Conservation (phyloP, 2,797 vertebrate genomes). For the Craterocephalus amniculus region DNA sequence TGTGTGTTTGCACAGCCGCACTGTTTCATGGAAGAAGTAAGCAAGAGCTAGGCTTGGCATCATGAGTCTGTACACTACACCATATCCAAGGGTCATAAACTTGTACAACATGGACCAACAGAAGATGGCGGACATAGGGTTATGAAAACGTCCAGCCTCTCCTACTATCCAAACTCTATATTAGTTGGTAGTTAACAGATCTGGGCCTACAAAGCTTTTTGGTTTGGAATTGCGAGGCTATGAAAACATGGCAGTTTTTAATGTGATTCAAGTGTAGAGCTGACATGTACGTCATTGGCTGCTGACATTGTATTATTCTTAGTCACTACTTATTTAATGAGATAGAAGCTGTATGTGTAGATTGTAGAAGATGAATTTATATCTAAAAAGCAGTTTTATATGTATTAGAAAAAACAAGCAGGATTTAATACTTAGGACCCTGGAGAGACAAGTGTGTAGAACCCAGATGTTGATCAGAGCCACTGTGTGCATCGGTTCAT, state of each 20-base stretch:
- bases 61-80: constrained; percentile 22
- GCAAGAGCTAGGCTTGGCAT: constrained; percentile 47
- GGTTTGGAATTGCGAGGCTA: constrained; percentile 23
- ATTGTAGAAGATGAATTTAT: not conserved
- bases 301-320: constrained; percentile 7
- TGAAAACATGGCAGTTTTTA: constrained; percentile 24
- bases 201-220: constrained; percentile 17
- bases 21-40: constrained; percentile 44
- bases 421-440: too few species aligned
- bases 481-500: constrained; percentile 11
- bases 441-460: too few species aligned
- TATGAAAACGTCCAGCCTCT: constrained; percentile 50
- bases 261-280: constrained; percentile 18
- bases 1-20: constrained; percentile 49
- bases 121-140: constrained; percentile 39
- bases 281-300: constrained; percentile 28
- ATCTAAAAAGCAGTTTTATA: not conserved
- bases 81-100: constrained; percentile 45
- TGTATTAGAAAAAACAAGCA: not conserved
- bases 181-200: constrained; percentile 43
- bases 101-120: constrained; percentile 26
- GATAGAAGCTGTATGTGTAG: not conserved
- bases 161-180: constrained; percentile 22
- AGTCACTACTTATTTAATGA: constrained; percentile 7
- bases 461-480: not conserved